Evolutionary conservation across 2,888 invertebrate species (phyloP).

Genomic region (Dasysyrphus tricinctus): DNA sequence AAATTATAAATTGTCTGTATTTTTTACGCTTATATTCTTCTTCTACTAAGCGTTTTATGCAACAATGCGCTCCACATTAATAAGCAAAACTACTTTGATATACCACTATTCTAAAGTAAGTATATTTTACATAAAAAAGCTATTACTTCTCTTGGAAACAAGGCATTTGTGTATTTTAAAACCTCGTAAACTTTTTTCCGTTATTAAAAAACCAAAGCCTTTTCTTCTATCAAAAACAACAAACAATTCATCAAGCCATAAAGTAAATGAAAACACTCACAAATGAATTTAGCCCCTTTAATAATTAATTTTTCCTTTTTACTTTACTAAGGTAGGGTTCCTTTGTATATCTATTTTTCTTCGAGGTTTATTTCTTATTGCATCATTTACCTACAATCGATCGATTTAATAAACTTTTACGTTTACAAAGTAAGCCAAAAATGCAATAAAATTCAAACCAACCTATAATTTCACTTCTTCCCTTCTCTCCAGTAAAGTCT

Average conservation of each 20-base stretch:
- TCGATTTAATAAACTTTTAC: constrained; percentile 58
- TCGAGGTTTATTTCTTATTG: constrained; percentile 52
- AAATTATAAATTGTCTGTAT: too few relatives aligned
- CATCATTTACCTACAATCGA: constrained; percentile 24
- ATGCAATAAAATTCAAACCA: constrained; percentile 59
- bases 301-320: constrained; percentile 60
- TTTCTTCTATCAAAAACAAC: neutral
- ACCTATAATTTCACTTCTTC: neutral
- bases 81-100: too few relatives aligned
- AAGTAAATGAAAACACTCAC: constrained; percentile 50
- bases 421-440: neutral
- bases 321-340: neutral
- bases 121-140: too few relatives aligned
- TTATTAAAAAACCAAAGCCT: constrained; percentile 12
- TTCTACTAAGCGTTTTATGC: too few relatives aligned
- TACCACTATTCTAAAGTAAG: too few relatives aligned
- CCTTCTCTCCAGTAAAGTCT: neutral
- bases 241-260: constrained; percentile 17
- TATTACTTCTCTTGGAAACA: too few relatives aligned
- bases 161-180: neutral
- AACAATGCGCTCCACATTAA: too few relatives aligned
- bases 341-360: constrained; percentile 21
- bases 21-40: too few relatives aligned
- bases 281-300: constrained; percentile 56
- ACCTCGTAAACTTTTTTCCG: constrained; percentile 25